These are phyloP conservation scores for Eulemur mongoz DNA, from an alignment of 2,797 vertebrate genomes.

Conservation along the genomic window DNA sequence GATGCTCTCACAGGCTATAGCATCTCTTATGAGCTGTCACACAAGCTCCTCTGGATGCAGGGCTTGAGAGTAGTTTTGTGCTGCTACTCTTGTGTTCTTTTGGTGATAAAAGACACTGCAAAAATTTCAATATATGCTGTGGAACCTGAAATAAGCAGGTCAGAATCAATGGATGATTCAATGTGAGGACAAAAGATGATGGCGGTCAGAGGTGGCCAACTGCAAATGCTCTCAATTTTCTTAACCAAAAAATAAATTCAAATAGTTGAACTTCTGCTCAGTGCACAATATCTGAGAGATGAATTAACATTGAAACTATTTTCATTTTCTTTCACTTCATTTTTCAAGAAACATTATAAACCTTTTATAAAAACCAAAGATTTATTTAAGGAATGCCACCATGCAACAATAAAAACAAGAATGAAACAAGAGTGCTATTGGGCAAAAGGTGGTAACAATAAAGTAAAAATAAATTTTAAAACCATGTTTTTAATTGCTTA, in stretches of 20 bases:
- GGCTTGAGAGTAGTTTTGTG: not conserved
- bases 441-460: not conserved
- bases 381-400: not conserved
- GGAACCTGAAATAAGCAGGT: not conserved
- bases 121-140: not conserved
- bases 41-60: not conserved
- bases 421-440: not conserved
- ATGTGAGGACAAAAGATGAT: not conserved
- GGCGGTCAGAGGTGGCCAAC: not conserved
- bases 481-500: not conserved
- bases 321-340: not conserved
- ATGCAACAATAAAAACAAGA: not conserved
- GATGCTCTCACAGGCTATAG: not conserved
- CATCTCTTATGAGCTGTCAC: not conserved
- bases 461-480: not conserved
- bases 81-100: not conserved
- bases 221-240: constrained; percentile 25
- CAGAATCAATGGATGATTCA: not conserved
- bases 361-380: not conserved
- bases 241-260: constrained; percentile 36
- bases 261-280: constrained; percentile 18
- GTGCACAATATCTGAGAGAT: not conserved
- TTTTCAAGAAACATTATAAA: constrained; percentile 13
- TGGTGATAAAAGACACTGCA: not conserved
- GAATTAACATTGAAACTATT: constrained; percentile 34